Evolutionary conservation across 2,797 vertebrate genomes (phyloP).

Genomic region (Brachyrhaphis roseni): DNA sequence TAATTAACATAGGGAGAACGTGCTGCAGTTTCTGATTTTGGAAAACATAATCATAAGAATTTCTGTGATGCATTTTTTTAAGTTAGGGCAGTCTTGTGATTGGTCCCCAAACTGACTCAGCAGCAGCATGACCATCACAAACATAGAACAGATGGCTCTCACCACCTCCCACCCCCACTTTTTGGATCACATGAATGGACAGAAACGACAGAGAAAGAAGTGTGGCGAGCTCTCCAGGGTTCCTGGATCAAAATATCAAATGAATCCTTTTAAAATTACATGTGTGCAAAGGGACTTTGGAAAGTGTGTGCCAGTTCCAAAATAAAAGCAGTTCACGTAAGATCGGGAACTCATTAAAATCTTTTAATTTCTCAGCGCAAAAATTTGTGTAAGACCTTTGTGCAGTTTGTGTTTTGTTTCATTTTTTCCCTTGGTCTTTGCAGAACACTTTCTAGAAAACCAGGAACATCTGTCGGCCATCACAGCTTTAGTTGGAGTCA

Average conservation of each 20-base stretch:
- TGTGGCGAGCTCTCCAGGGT: neutral
- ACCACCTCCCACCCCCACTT: neutral
- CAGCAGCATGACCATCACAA: slow-evolving; percentile 8
- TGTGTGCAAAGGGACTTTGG: neutral
- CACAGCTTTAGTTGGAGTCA: slow-evolving; percentile 71
- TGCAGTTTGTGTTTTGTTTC: neutral
- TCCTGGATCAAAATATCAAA: neutral
- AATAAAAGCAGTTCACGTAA: neutral
- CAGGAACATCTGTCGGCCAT: slow-evolving; percentile 78
- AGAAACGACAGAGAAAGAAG: slow-evolving; percentile 5
- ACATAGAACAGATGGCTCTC: slow-evolving; percentile 21
- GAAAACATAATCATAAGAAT: neutral
- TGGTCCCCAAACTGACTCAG: slow-evolving; percentile 11
- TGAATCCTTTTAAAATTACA: neutral
- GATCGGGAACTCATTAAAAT: neutral
- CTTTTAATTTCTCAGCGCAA: neutral
- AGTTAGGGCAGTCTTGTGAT: neutral
- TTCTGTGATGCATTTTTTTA: neutral
- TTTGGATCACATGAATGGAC: slow-evolving; percentile 10
- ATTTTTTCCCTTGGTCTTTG: slow-evolving; percentile 41
- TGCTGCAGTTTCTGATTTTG: neutral
- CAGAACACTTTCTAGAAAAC: slow-evolving; percentile 69
- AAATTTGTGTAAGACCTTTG: neutral
- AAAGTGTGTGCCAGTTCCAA: neutral
- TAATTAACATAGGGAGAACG: neutral